Evolutionary conservation across 2,797 vertebrate species (phyloP).

Genomic region (Scleropages formosus): DNA sequence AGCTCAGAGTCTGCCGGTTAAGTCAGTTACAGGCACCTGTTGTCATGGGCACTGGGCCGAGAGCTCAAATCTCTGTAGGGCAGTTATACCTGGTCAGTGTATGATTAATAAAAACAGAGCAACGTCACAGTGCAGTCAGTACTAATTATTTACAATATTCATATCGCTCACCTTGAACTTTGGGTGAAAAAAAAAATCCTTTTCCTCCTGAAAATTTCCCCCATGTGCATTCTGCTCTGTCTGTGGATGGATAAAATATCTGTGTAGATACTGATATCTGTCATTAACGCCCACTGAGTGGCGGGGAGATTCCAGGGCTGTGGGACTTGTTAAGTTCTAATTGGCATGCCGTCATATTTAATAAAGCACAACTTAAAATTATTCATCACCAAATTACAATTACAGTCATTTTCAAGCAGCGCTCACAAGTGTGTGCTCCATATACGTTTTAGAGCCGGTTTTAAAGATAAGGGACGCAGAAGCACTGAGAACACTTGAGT

Average conservation of each 20-base stretch:
- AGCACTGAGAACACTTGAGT: not conserved
- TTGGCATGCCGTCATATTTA: too few relatives aligned
- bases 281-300: too few relatives aligned
- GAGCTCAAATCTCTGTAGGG: not conserved
- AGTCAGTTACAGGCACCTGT: constrained; percentile 27
- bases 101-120: not conserved
- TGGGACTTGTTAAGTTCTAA: too few relatives aligned
- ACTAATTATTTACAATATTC: not conserved
- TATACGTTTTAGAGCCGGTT: not conserved
- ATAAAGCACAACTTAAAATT: not conserved
- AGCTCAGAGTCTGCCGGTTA: not conserved
- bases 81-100: not conserved
- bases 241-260: not conserved
- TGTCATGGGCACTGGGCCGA: not conserved
- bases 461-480: not conserved
- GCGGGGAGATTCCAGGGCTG: too few relatives aligned
- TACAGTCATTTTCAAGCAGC: not conserved
- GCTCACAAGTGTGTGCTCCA: too few relatives aligned
- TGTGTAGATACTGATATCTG: too few relatives aligned
- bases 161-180: not conserved
- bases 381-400: not conserved
- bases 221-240: not conserved
- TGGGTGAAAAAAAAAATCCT: not conserved
- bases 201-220: not conserved
- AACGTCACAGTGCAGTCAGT: not conserved